phyloP scores from a whole-genome alignment of 1,140 invertebrate genomes.

The Tetragonula clypearis region DNA sequence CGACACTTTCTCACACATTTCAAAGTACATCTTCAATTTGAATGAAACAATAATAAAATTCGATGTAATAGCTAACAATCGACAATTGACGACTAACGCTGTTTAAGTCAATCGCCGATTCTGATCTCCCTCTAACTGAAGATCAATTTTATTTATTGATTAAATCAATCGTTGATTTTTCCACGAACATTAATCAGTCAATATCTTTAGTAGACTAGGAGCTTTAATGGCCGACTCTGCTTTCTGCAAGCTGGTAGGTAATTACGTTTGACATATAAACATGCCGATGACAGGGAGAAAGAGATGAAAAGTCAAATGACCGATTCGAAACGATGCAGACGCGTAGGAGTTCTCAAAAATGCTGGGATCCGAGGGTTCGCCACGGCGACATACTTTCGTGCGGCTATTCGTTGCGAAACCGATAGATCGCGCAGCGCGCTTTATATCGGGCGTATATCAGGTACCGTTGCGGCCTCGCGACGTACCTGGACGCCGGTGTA shows the following conservation, averaged over 20 bases:
- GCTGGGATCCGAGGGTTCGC: background rate
- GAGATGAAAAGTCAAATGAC: background rate
- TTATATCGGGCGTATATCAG: conserved; percentile 48
- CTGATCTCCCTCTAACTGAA: too few relatives aligned
- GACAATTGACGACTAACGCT: too few relatives aligned
- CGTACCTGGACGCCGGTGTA: conserved; percentile 35
- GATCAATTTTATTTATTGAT: too few relatives aligned
- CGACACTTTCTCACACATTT: too few relatives aligned
- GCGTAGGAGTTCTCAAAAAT: background rate
- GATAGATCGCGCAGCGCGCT: conserved; percentile 31
- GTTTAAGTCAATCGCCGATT: too few relatives aligned
- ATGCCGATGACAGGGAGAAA: background rate
- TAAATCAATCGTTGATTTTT: too few relatives aligned
- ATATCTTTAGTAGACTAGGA: too few relatives aligned
- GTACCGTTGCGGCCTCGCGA: conserved; percentile 52
- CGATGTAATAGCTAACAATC: too few relatives aligned
- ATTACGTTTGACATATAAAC: background rate
- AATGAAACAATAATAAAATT: too few relatives aligned
- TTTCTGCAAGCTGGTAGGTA: background rate
- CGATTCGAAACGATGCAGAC: background rate
- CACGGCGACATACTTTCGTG: conserved; percentile 13
- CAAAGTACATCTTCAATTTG: too few relatives aligned
- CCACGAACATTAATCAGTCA: too few relatives aligned
- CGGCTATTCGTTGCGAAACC: conserved; percentile 39
- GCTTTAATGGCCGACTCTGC: too few relatives aligned